A percentile compares a stretch with the other conserved stretches of the same genome.
Conservation (phyloP, 2,888 invertebrate genomes). For the Cephus runcator region DNA sequence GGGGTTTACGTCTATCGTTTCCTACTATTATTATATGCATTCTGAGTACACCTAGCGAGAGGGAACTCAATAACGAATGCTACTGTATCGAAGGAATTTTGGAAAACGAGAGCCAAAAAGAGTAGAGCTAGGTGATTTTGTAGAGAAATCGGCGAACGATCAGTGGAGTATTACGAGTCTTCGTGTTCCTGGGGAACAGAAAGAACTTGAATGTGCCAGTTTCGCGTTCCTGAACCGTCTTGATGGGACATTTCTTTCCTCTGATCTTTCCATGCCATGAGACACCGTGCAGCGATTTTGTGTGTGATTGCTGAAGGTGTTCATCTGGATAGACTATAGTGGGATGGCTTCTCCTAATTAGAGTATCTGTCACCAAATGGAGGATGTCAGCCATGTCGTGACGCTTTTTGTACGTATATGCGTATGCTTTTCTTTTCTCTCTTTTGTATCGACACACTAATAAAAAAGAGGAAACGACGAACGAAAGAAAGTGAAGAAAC, state of each 20-base stretch:
- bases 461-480: constrained; percentile 18
- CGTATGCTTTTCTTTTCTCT: constrained; percentile 1
- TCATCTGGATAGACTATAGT: background rate
- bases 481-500: constrained; percentile 38
- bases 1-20: background rate
- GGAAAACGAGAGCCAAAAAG: background rate
- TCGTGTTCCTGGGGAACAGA: background rate
- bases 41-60: background rate
- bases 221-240: background rate
- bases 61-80: background rate
- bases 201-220: background rate
- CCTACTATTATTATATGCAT: background rate
- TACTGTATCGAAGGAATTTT: background rate
- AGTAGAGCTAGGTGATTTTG: background rate
- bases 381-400: background rate
- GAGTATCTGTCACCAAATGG: background rate
- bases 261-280: background rate
- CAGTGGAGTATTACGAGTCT: background rate
- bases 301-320: background rate
- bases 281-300: background rate
- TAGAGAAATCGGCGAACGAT: background rate
- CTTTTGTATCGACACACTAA: constrained; percentile 19
- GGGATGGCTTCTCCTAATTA: background rate
- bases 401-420: background rate
- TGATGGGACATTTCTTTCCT: background rate